phyloP scores from a whole-genome alignment of 1,140 invertebrate species.

The Plodia interpunctella region DNA sequence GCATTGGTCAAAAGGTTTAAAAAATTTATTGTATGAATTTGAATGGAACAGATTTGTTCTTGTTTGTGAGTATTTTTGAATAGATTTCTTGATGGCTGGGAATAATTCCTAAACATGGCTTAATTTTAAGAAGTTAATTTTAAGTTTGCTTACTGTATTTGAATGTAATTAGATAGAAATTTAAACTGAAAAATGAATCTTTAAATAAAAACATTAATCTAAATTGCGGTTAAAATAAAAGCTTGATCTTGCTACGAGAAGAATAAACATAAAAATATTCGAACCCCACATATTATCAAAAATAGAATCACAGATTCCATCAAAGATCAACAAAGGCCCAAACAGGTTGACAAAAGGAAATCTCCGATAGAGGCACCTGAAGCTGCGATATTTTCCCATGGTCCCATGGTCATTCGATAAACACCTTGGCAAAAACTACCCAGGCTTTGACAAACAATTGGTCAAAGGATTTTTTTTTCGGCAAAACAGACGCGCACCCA shows the following conservation, averaged over 20 bases:
- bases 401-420: conserved; percentile 60
- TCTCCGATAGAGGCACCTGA: conserved; percentile 63
- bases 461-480: conserved; percentile 69
- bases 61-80: not conserved
- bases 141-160: no score
- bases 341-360: conserved; percentile 65
- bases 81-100: no score
- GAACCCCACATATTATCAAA: not conserved
- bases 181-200: no score
- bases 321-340: conserved; percentile 30
- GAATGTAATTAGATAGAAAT: no score
- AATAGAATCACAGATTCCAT: conserved; percentile 39
- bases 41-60: not conserved
- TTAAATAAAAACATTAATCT: no score
- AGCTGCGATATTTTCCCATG: conserved; percentile 72
- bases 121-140: no score
- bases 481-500: conserved; percentile 59
- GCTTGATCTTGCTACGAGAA: no score
- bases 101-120: no score
- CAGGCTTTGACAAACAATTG: conserved; percentile 69
- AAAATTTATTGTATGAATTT: conserved; percentile 8
- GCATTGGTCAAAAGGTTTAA: conserved; percentile 61
- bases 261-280: not conserved
- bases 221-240: no score
- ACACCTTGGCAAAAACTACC: conserved; percentile 64